Conservation (phyloP, 2,113 vertebrate genomes). For the Corydoras maculifer region DNA sequence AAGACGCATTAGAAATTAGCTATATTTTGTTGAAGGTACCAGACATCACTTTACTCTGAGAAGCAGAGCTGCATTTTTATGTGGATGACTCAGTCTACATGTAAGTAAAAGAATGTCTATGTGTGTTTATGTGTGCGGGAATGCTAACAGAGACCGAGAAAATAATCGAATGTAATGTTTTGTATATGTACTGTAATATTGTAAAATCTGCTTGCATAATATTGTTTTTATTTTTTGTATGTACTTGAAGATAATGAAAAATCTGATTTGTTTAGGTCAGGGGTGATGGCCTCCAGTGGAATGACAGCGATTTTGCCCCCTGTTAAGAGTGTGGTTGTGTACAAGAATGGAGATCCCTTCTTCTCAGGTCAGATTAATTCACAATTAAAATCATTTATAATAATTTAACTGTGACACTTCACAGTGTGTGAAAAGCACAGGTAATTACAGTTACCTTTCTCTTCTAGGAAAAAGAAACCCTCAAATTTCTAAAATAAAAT, state of each 20-base stretch:
- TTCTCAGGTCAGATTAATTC: constrained; percentile 46
- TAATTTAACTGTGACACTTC: no score
- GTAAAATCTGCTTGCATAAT: no score
- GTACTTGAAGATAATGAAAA: not conserved
- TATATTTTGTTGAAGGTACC: not conserved
- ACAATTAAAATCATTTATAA: not conserved
- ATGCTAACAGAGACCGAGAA: not conserved
- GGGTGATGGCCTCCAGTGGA: constrained; percentile 59
- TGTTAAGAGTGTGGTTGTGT: constrained; percentile 76
- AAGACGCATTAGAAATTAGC: not conserved
- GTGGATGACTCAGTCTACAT: constrained; percentile 3
- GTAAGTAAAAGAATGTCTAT: constrained; percentile 15
- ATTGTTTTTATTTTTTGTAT: no score
- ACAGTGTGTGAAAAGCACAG: no score
- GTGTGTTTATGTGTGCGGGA: constrained; percentile 4
- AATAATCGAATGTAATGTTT: not conserved
- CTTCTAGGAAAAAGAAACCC: no score
- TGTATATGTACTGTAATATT: not conserved
- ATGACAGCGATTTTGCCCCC: constrained; percentile 56
- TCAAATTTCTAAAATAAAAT: no score
- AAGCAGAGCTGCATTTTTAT: not conserved
- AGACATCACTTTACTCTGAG: not conserved
- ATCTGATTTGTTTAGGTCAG: not conserved
- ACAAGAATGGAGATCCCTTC: constrained; percentile 82
- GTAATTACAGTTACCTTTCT: no score